A percentile compares a stretch with the other conserved stretches of the same genome.
Evolutionary conservation across 1,140 invertebrate species (phyloP).

Genomic region (Drosophila persimilis): DNA sequence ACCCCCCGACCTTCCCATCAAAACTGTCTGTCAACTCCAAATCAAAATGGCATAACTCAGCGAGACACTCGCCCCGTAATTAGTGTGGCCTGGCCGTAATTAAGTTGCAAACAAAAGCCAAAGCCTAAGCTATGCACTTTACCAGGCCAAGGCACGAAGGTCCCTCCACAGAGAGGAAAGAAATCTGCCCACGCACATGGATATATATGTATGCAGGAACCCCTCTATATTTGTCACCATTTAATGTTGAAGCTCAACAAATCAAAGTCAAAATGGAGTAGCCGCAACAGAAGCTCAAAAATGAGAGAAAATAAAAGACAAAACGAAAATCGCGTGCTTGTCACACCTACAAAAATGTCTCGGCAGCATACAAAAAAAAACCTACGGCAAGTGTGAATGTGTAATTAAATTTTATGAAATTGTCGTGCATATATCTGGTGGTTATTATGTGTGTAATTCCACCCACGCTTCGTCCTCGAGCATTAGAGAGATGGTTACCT

Average conservation of each 20-base stretch:
- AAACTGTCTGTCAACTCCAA: slow-evolving; percentile 75
- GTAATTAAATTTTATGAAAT: slow-evolving; percentile 79
- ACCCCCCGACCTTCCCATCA: slow-evolving; percentile 39
- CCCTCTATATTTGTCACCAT: slow-evolving; percentile 40
- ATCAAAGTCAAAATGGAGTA: slow-evolving; percentile 41
- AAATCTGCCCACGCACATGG: slow-evolving; percentile 42
- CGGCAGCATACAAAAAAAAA: slow-evolving; percentile 27
- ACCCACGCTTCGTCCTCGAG: slow-evolving; percentile 1
- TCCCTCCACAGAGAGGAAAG: slow-evolving; percentile 20
- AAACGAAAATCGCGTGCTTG: slow-evolving; percentile 67
- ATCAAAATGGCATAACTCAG: slow-evolving; percentile 71
- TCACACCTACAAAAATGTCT: slow-evolving; percentile 66
- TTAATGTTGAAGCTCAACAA: slow-evolving; percentile 43
- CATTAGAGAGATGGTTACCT: background rate
- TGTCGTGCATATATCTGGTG: slow-evolving; percentile 33
- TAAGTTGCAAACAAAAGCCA: slow-evolving; percentile 58
- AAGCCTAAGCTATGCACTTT: slow-evolving; percentile 34
- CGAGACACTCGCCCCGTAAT: slow-evolving; percentile 65
- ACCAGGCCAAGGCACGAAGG: slow-evolving; percentile 30
- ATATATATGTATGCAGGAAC: slow-evolving; percentile 15
- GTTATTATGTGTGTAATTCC: slow-evolving; percentile 31
- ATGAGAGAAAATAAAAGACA: slow-evolving; percentile 13
- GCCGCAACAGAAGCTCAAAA: slow-evolving; percentile 42
- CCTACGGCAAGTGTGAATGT: slow-evolving; percentile 69
- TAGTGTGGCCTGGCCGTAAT: slow-evolving; percentile 53